phyloP scores from a whole-genome alignment of 1,140 invertebrate genomes.

The Drosophila chauvacae region DNA sequence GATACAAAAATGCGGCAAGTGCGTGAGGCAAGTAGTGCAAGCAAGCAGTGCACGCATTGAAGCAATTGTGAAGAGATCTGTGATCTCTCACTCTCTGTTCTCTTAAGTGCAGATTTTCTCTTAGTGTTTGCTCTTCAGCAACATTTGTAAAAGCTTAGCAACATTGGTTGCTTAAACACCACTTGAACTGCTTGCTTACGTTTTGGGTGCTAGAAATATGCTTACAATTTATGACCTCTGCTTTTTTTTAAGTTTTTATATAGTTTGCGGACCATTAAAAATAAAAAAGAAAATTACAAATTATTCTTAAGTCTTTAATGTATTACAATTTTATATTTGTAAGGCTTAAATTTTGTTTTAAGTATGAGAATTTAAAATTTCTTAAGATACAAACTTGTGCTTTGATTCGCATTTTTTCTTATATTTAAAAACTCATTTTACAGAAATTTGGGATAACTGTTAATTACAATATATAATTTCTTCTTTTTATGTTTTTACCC shows the following conservation, averaged over 20 bases:
- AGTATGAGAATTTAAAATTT: not conserved
- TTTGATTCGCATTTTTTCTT: not conserved
- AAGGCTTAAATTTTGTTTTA: not conserved
- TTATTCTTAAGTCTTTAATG: too few relatives aligned
- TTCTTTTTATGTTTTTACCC: not conserved
- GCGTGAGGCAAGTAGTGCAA: slow-evolving; percentile 32
- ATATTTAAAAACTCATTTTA: not conserved
- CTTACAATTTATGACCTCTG: not conserved
- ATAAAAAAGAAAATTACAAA: accelerated
- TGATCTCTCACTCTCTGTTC: not conserved
- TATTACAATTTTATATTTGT: not conserved
- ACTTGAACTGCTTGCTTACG: not conserved
- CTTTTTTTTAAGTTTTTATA: accelerated
- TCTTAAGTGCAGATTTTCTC: not conserved
- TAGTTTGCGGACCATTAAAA: too few relatives aligned
- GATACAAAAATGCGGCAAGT: slow-evolving; percentile 19
- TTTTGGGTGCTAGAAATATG: not conserved
- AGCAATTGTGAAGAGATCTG: not conserved
- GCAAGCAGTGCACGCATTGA: slow-evolving; percentile 5
- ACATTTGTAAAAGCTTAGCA: slow-evolving; percentile 2
- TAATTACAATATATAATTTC: not conserved
- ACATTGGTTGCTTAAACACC: not conserved
- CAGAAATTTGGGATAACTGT: not conserved
- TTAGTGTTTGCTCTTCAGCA: not conserved
- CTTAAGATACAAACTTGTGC: too few relatives aligned